A percentile compares a stretch with the other conserved stretches of the same genome.
These are phyloP conservation scores for Sarcoramphus papa DNA, from an alignment of 2,797 vertebrate genomes.

Conservation along the genomic window DNA sequence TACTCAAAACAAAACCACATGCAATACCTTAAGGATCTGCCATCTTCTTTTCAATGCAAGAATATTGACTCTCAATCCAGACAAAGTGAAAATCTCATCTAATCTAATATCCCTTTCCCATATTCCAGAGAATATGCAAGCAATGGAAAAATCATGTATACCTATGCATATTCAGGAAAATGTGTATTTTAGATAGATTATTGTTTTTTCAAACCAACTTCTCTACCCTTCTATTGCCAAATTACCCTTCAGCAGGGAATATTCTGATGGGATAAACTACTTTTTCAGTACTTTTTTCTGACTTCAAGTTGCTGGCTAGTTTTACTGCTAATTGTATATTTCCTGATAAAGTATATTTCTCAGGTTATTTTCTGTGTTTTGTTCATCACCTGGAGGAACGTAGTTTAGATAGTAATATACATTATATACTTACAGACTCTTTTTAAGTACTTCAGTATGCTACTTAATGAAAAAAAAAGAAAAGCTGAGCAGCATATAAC, in stretches of 20 bases:
- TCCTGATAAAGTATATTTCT: not conserved
- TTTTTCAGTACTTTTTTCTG: not conserved
- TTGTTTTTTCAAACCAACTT: not conserved
- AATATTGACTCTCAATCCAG: not conserved
- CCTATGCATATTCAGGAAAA: not conserved
- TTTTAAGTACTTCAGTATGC: not conserved
- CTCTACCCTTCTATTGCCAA: not conserved
- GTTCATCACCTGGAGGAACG: not conserved
- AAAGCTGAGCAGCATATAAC: not conserved
- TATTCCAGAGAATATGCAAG: not conserved
- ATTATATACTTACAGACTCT: not conserved
- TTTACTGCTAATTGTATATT: not conserved
- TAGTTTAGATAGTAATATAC: rapidly evolving
- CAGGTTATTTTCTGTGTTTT: not conserved
- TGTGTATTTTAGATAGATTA: not conserved
- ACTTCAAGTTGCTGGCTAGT: not conserved
- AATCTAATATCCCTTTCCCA: not conserved
- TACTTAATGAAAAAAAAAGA: not conserved
- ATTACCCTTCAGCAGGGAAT: not conserved
- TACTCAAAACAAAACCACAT: not conserved
- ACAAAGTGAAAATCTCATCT: not conserved
- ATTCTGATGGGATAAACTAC: not conserved
- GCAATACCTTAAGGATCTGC: not conserved
- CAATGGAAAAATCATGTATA: not conserved
- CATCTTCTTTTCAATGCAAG: not conserved